A percentile compares a stretch with the other conserved stretches of the same genome.
Evolutionary conservation across 2,888 invertebrate species (phyloP).

Genomic region (Oscheius myriophilus): DNA sequence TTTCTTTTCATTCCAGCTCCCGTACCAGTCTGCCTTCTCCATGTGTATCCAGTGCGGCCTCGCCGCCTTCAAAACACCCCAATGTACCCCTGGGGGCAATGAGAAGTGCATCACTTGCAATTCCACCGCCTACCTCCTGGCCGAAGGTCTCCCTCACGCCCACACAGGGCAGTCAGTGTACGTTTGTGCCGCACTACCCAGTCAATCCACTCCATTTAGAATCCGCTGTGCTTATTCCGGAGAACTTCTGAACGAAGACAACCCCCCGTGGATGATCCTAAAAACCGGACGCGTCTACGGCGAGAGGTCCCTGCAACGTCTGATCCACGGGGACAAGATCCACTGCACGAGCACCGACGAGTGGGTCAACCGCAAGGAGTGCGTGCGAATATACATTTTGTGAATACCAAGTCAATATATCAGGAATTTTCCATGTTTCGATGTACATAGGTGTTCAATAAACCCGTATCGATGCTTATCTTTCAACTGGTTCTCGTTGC

Average conservation of each 20-base stretch:
- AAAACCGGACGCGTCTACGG: constrained; percentile 90
- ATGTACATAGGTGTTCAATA: background rate
- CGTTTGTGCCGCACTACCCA: background rate
- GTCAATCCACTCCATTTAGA: constrained; percentile 24
- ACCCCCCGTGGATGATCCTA: constrained; percentile 87
- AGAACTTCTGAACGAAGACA: constrained; percentile 94
- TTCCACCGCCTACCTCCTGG: constrained; percentile 81
- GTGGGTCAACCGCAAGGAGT: constrained; percentile 87
- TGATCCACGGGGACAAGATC: constrained; percentile 82
- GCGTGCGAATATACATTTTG: constrained; percentile 97
- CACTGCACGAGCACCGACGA: constrained; percentile 94
- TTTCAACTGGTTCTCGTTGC: background rate
- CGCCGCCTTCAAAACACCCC: constrained; percentile 91
- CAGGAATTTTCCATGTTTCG: background rate
- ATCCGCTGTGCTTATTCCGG: constrained; percentile 87
- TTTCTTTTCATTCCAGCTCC: constrained; percentile 75
- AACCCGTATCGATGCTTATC: background rate
- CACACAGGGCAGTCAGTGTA: constrained; percentile 77
- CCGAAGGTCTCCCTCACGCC: constrained; percentile 83
- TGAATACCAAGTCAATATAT: constrained; percentile 73
- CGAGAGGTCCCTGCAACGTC: constrained; percentile 41
- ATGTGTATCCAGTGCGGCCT: constrained; percentile 91
- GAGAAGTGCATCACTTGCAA: constrained; percentile 63
- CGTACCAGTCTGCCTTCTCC: constrained; percentile 88
- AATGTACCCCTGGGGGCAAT: constrained; percentile 54